These are phyloP conservation scores for Zophobas morio DNA, from an alignment of 1,140 invertebrate genomes.

Conservation along the genomic window DNA sequence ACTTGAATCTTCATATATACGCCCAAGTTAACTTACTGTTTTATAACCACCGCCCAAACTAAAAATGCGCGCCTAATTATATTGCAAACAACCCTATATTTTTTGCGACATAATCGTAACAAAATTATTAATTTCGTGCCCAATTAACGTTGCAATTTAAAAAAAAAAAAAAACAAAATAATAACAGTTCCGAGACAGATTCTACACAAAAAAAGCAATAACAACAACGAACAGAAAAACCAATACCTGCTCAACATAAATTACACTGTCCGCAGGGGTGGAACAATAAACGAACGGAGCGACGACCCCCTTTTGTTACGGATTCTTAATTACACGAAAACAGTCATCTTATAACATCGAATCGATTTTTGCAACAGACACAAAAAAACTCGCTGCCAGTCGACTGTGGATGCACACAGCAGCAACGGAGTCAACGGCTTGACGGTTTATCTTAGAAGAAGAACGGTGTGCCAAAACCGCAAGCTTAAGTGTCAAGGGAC, in stretches of 20 bases:
- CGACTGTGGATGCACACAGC: background rate
- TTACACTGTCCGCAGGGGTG: background rate
- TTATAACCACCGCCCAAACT: background rate
- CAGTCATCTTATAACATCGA: background rate
- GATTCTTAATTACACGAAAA: constrained; percentile 33
- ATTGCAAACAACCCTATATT: background rate
- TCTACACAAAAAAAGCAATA: constrained; percentile 21
- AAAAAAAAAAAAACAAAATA: no score
- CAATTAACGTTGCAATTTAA: constrained; percentile 15
- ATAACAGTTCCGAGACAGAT: background rate
- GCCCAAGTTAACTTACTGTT: no score
- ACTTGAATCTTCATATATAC: no score
- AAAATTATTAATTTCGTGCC: background rate
- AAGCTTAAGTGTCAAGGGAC: constrained; percentile 28
- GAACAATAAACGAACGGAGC: constrained; percentile 20
- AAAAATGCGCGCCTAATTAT: background rate
- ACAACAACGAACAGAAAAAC: constrained; percentile 30
- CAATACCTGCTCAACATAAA: constrained; percentile 38
- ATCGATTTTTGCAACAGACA: constrained; percentile 3
- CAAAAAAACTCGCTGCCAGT: background rate
- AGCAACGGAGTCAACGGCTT: constrained; percentile 7
- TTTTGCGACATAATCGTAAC: background rate
- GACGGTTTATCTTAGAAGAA: constrained; percentile 30
- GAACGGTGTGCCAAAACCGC: constrained; percentile 27
- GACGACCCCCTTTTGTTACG: background rate